Evolutionary conservation across 2,113 vertebrate genomes (phyloP), one percentile per base, ranked within the genome.

Genomic region (Paedocypris sp.): DNA sequence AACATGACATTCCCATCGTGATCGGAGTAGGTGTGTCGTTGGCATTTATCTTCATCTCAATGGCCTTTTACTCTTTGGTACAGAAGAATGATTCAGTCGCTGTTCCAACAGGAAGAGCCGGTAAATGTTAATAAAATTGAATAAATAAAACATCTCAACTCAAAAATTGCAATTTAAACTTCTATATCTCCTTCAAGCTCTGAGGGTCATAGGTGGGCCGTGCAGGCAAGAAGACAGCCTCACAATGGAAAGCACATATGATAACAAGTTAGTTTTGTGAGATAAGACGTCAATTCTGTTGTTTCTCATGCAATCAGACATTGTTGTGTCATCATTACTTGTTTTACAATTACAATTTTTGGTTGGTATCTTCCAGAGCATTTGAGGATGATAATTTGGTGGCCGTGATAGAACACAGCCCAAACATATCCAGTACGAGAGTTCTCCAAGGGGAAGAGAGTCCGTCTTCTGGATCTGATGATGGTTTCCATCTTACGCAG

Each of bases 1-100:
- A 85, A 62, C 86, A 89, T 10, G 86, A 89, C 73, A 79, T 89
- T 62, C 85, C 85, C 35, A 83, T 89, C 1, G 85, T 88, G 51
- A 83, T 87, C 18, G 87, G 87, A 46, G 85, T 86, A 18, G 80
- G 84, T 2, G 77, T 86, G 2, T 88, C 85, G 29, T 63, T 88
- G 53, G 79, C 81, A 12, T 83, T 89, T 66, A 89, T 89, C 68
- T 86, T 88, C 61, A 77, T 88, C 47, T 79, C 82, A 4, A 86
- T 89, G 67, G 79, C 79, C 12, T 83, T 89, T 69, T 89, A 88
- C 60, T 86, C 85, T 1, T 67, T 89, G 45, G 73, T 84, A 12
- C 85, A 84, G 75, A 86, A 83, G 71, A 85, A 81, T 13, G 78
- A 85, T 22, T 68, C 80, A 3, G 31, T 43, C 23, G 52, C 38